Percentiles rank a stretch among this genome's conserved stretches.
phyloP scores from a whole-genome alignment of 2,888 invertebrate species.

The Saturnia pavonia region DNA sequence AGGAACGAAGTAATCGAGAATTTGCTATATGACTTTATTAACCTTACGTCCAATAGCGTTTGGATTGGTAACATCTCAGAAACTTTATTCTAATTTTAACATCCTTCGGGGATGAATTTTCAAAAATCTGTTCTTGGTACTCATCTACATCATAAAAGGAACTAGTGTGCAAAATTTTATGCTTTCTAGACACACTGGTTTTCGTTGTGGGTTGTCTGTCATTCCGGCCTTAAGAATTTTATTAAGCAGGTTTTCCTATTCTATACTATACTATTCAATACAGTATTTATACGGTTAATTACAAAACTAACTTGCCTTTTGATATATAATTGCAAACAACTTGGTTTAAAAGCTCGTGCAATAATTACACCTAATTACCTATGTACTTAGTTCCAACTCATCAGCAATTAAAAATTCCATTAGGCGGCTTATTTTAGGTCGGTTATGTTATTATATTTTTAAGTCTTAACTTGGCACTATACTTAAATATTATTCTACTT shows the following conservation, averaged over 20 bases:
- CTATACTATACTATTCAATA: not conserved
- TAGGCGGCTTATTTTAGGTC: conserved; percentile 25
- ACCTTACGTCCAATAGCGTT: no score
- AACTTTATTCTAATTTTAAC: not conserved
- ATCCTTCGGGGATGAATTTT: not conserved
- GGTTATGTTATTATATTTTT: not conserved
- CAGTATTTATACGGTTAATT: not conserved
- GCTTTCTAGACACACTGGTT: not conserved
- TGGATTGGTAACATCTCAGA: not conserved
- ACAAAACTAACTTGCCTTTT: not conserved
- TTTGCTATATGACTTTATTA: no score
- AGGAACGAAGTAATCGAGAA: no score
- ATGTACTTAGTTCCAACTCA: conserved; percentile 36
- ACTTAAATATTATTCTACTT: not conserved
- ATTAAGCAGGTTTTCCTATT: not conserved
- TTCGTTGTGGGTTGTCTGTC: not conserved
- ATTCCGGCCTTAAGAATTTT: not conserved
- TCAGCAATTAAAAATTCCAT: conserved; percentile 40
- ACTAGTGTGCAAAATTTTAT: not conserved
- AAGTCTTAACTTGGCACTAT: not conserved
- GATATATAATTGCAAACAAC: not conserved
- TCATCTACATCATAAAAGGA: not conserved
- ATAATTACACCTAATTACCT: conserved; percentile 24
- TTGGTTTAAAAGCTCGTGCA: conserved; percentile 1
- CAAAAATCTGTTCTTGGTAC: not conserved